Evolutionary conservation across 2,797 vertebrate species (phyloP).

Genomic region (Sphenopsis melanotis): DNA sequence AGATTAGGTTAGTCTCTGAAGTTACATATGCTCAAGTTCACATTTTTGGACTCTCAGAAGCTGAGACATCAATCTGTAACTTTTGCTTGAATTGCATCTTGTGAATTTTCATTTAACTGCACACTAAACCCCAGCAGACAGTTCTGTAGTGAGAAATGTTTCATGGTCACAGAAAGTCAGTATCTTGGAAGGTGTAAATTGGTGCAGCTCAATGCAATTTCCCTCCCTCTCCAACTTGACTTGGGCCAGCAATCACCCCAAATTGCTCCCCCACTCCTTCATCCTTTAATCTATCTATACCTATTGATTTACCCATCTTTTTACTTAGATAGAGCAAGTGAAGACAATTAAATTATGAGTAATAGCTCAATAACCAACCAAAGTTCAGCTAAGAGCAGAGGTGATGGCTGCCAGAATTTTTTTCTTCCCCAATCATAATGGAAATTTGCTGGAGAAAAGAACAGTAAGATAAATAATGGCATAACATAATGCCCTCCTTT

Average conservation of each 20-base stretch:
- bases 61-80: constrained; percentile 9
- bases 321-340: not conserved
- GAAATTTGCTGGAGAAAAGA: constrained; percentile 25
- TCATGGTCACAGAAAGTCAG: not conserved
- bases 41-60: constrained; percentile 17
- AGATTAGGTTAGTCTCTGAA: constrained; percentile 27
- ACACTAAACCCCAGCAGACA: not conserved
- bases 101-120: constrained; percentile 24
- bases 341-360: constrained; percentile 6
- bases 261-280: not conserved
- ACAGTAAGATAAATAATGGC: not conserved
- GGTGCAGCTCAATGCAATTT: not conserved
- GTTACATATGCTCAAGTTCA: not conserved
- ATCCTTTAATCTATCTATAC: not conserved
- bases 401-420: not conserved
- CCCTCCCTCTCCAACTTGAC: not conserved
- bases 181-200: not conserved
- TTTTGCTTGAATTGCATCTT: constrained; percentile 3
- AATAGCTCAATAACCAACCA: not conserved
- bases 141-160: not conserved
- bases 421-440: not conserved
- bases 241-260: not conserved
- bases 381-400: constrained; percentile 27
- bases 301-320: not conserved
- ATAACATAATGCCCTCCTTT: not conserved